These are phyloP conservation scores for Eubasilissa regina DNA, from an alignment of 1,140 invertebrate genomes.

Conservation along the genomic window DNA sequence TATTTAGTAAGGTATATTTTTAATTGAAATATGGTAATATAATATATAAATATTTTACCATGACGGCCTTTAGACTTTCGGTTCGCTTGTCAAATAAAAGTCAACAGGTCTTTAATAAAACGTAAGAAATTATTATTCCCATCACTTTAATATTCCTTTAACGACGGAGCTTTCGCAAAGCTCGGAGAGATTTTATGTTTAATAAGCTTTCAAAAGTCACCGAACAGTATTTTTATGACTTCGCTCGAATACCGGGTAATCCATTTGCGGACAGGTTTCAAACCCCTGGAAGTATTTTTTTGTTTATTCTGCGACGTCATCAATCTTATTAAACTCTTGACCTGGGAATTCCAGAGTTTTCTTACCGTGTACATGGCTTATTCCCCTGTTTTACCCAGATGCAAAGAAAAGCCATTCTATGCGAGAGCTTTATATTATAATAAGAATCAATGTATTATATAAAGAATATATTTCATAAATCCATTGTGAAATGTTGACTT, in stretches of 20 bases:
- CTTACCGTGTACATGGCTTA: too few relatives aligned
- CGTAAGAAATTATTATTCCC: conserved; percentile 9
- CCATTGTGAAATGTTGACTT: too few relatives aligned
- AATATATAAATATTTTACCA: too few relatives aligned
- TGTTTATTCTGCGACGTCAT: conserved; percentile 13
- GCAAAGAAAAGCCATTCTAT: too few relatives aligned
- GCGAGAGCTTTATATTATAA: too few relatives aligned
- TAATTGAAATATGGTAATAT: conserved; percentile 4
- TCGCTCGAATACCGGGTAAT: conserved; percentile 4
- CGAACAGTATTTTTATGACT: conserved; percentile 7
- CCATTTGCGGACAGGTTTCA: conserved; percentile 9
- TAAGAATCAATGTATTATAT: too few relatives aligned
- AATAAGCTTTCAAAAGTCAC: conserved; percentile 30
- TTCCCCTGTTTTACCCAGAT: too few relatives aligned
- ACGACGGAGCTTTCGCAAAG: conserved; percentile 4
- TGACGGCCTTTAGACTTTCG: too few relatives aligned
- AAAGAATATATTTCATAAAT: too few relatives aligned
- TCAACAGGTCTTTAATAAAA: conserved; percentile 32
- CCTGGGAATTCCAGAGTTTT: too few relatives aligned
- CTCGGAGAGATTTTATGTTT: conserved; percentile 10
- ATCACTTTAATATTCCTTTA: conserved; percentile 9
- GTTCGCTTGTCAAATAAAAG: conserved; percentile 28
- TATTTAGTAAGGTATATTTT: neutral
- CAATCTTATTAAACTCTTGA: conserved; percentile 2
- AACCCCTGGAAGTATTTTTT: neutral